Conservation (phyloP, 2,888 invertebrate genomes). For the Oscheius sp. region DNA sequence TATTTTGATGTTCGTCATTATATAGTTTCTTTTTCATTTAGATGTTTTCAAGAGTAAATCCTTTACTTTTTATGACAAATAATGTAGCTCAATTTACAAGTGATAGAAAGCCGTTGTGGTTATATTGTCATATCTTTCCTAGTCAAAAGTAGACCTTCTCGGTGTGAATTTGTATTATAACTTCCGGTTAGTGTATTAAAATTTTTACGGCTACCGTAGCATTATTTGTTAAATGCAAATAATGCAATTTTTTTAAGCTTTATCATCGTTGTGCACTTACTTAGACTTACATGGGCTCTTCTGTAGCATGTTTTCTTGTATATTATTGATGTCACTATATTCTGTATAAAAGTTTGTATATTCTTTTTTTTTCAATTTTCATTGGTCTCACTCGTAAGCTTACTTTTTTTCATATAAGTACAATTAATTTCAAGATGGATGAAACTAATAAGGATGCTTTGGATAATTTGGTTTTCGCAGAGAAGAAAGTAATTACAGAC, state of each 20-base stretch:
- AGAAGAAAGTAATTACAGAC: conserved; percentile 26
- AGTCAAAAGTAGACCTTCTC: neutral
- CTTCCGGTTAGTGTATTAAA: too few relatives aligned
- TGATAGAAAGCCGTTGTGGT: neutral
- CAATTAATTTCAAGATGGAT: neutral
- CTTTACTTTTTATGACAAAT: too few relatives aligned
- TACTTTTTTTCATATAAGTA: neutral
- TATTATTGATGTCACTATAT: neutral
- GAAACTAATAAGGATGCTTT: neutral
- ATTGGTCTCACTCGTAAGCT: neutral
- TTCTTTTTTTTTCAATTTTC: neutral
- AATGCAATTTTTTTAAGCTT: too few relatives aligned
- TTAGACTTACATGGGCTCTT: neutral
- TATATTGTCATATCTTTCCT: neutral
- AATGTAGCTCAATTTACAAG: neutral
- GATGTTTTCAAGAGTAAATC: neutral
- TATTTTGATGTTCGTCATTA: neutral
- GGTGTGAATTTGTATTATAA: too few relatives aligned
- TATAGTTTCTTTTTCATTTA: neutral
- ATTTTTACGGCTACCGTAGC: too few relatives aligned
- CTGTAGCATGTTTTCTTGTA: neutral
- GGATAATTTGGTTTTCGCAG: conserved; percentile 9
- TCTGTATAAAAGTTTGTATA: neutral
- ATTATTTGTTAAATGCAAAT: too few relatives aligned
- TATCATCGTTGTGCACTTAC: neutral